phyloP scores from a whole-genome alignment of 2,888 invertebrate species.

The Automeris io region DNA sequence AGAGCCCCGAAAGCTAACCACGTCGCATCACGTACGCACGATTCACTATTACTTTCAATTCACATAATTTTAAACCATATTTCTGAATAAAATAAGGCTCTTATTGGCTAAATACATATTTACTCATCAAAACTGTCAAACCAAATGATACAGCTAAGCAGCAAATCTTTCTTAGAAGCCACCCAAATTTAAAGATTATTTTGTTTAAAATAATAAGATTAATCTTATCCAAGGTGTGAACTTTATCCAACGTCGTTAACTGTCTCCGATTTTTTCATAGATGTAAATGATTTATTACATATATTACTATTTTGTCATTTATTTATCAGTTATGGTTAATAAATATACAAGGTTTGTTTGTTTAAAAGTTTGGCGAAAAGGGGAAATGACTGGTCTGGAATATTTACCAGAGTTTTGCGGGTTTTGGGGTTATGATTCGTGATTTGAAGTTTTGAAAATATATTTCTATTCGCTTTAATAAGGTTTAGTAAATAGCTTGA shows the following conservation, averaged over 20 bases:
- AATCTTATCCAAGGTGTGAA: constrained; percentile 58
- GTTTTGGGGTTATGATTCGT: too few species aligned
- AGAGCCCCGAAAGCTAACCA: constrained; percentile 23
- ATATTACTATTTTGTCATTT: neutral
- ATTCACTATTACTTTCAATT: neutral
- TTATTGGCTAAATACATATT: constrained; percentile 6
- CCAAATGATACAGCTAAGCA: constrained; percentile 13
- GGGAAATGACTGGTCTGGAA: too few species aligned
- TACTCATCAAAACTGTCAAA: constrained; percentile 28
- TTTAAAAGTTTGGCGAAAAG: too few species aligned
- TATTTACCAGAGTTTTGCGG: too few species aligned
- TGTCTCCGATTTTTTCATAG: constrained; percentile 30
- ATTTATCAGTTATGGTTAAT: too few species aligned
- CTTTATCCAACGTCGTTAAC: constrained; percentile 27
- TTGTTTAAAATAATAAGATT: constrained; percentile 51
- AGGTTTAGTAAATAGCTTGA: too few species aligned
- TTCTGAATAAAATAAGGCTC: constrained; percentile 13
- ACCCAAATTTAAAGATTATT: constrained; percentile 36
- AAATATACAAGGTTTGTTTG: too few species aligned
- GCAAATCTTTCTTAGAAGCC: constrained; percentile 45
- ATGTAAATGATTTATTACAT: constrained; percentile 5
- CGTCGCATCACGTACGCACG: constrained; percentile 35
- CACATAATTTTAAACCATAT: constrained; percentile 10
- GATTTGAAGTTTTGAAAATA: too few species aligned
- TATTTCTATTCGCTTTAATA: too few species aligned